A percentile compares a stretch with the other conserved stretches of the same genome.
Conservation (phyloP, 2,797 vertebrate species). For the Holocentrus rufus region DNA sequence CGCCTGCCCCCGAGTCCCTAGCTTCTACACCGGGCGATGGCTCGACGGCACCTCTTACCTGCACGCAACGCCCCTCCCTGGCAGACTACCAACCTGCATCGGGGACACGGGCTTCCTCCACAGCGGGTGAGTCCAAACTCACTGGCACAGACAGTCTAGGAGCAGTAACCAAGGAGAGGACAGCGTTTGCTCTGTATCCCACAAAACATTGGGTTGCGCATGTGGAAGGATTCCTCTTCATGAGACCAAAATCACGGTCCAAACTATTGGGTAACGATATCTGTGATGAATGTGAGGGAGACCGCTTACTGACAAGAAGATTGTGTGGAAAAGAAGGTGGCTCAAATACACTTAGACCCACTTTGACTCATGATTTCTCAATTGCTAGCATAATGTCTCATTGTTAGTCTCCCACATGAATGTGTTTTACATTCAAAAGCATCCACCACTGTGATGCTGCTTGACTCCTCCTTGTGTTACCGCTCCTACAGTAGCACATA, state of each 20-base stretch:
- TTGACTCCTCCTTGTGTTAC: slow-evolving; percentile 73
- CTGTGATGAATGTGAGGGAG: neutral
- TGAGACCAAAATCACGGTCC: neutral
- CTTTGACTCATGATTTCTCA: neutral
- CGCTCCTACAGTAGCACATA: slow-evolving; percentile 65
- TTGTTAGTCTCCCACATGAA: neutral
- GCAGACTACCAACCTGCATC: slow-evolving; percentile 88
- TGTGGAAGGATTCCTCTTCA: neutral
- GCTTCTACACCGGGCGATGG: slow-evolving; percentile 81
- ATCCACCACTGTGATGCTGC: slow-evolving; percentile 8
- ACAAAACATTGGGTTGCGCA: neutral
- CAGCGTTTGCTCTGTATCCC: slow-evolving; percentile 31
- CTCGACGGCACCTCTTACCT: slow-evolving; percentile 83
- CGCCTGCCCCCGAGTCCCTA: slow-evolving; percentile 66
- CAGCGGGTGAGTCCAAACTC: slow-evolving; percentile 84
- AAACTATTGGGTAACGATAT: neutral
- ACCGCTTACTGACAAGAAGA: no score
- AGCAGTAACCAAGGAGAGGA: slow-evolving; percentile 77
- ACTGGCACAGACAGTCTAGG: slow-evolving; percentile 68
- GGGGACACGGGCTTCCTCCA: slow-evolving; percentile 78
- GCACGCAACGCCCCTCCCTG: slow-evolving; percentile 82
- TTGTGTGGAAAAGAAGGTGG: neutral
- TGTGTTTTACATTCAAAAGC: slow-evolving; percentile 7
- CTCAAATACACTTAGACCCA: neutral
- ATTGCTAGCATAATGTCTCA: neutral